Percentiles rank a stretch among this genome's conserved stretches.
phyloP scores from a whole-genome alignment of 2,113 vertebrate genomes.

The Colaptes auratus region DNA sequence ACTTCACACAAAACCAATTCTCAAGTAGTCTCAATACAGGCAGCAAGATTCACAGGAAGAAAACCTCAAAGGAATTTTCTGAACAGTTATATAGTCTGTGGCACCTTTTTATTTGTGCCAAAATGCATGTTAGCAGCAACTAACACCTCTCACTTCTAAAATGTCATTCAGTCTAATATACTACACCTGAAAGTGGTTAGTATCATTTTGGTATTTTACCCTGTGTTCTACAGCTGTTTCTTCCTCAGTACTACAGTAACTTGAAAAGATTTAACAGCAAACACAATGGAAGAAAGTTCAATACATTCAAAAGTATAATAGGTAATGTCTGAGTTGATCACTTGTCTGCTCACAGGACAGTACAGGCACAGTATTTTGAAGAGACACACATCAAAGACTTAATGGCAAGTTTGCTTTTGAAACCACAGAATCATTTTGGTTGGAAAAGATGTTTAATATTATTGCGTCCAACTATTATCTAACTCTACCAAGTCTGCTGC shows the following conservation, averaged over 20 bases:
- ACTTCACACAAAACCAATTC: neutral
- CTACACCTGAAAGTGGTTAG: neutral
- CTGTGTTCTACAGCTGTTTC: neutral
- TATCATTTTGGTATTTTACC: neutral
- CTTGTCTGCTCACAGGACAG: neutral
- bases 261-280: neutral
- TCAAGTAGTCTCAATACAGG: neutral
- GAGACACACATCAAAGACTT: neutral
- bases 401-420: neutral
- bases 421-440: no score
- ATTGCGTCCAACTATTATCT: no score
- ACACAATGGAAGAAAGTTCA: neutral
- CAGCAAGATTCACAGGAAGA: neutral
- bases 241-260: neutral
- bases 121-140: neutral
- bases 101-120: neutral
- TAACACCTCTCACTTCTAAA: neutral
- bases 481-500: no score
- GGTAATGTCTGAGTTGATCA: neutral
- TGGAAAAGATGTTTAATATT: no score
- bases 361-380: neutral
- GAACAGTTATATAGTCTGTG: neutral
- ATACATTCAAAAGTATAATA: neutral
- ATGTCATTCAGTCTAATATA: neutral
- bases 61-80: neutral